phyloP scores from a whole-genome alignment of 2,113 vertebrate genomes.

The Axis porcinus region DNA sequence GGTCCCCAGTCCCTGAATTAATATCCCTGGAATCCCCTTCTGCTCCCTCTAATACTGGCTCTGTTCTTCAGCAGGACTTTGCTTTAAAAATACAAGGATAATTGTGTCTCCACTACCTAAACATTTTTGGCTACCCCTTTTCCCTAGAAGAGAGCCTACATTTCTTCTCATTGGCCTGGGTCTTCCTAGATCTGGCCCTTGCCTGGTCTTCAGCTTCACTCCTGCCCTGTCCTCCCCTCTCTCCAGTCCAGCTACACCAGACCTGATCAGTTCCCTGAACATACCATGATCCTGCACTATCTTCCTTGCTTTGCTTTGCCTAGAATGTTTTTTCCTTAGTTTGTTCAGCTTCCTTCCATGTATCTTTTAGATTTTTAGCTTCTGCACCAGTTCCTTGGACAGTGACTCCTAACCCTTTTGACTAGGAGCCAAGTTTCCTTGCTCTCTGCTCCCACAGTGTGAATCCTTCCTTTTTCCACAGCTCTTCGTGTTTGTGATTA shows the following conservation, averaged over 20 bases:
- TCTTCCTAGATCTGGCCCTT: neutral
- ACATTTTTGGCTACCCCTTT: neutral
- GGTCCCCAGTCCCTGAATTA: too few relatives aligned
- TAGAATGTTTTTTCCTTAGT: neutral
- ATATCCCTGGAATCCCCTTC: neutral
- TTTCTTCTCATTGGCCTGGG: fast-evolving
- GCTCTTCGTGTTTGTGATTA: neutral
- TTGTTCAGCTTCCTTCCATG: neutral
- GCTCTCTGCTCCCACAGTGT: neutral
- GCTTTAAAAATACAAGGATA: neutral
- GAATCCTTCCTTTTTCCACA: neutral
- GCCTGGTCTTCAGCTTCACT: neutral
- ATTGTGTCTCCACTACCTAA: neutral
- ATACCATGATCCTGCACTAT: too few relatives aligned
- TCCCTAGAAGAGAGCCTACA: neutral
- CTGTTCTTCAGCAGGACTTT: neutral
- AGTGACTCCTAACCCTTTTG: neutral
- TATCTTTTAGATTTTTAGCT: neutral
- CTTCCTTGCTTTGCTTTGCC: too few relatives aligned
- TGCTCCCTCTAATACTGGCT: neutral
- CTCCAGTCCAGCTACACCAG: too few relatives aligned
- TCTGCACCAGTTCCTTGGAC: neutral
- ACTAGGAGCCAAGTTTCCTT: neutral
- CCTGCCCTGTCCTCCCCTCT: neutral
- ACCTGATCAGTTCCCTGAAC: too few relatives aligned